Evolutionary conservation across 2,797 vertebrate genomes (phyloP).

Genomic region (Sternarchorhynchus goeldii): DNA sequence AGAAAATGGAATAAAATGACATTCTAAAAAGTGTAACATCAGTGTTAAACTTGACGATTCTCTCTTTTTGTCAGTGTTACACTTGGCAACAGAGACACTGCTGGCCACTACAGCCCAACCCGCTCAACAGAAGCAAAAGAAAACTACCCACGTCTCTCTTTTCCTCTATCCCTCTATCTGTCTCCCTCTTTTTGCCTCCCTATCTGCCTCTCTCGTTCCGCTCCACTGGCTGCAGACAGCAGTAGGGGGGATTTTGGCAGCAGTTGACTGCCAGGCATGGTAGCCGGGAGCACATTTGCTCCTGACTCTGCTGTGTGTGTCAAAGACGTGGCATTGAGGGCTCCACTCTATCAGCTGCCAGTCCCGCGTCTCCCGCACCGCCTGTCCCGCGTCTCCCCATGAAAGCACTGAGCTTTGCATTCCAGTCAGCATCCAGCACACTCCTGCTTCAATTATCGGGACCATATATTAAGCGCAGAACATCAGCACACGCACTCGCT

Average conservation of each 20-base stretch:
- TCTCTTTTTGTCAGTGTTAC: background rate
- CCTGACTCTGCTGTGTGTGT: slow-evolving; percentile 69
- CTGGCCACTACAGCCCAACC: slow-evolving; percentile 58
- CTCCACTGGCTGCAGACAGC: slow-evolving; percentile 70
- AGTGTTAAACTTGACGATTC: background rate
- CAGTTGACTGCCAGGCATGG: slow-evolving; percentile 38
- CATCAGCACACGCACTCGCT: background rate
- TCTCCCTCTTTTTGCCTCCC: slow-evolving; percentile 44
- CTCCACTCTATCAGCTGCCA: slow-evolving; percentile 60
- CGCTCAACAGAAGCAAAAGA: slow-evolving; percentile 36
- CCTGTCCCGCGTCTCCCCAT: slow-evolving; percentile 37
- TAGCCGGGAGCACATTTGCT: slow-evolving; percentile 70
- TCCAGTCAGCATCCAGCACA: slow-evolving; percentile 37
- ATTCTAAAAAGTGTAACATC: background rate
- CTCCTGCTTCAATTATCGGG: slow-evolving; percentile 47
- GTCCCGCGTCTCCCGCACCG: slow-evolving; percentile 39
- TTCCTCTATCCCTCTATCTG: slow-evolving; percentile 36
- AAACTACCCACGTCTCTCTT: slow-evolving; percentile 47
- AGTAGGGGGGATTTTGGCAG: slow-evolving; percentile 68
- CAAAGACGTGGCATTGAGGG: slow-evolving; percentile 73
- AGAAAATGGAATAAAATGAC: background rate
- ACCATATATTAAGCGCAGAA: slow-evolving; percentile 39
- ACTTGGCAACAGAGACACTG: slow-evolving; percentile 23
- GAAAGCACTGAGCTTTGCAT: slow-evolving; percentile 41
- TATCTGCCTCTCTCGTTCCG: slow-evolving; percentile 62